A percentile compares a stretch with the other conserved stretches of the same genome.
These are phyloP conservation scores for Ammodramus savannarum DNA, from an alignment of 2,113 vertebrate species.

Conservation along the genomic window DNA sequence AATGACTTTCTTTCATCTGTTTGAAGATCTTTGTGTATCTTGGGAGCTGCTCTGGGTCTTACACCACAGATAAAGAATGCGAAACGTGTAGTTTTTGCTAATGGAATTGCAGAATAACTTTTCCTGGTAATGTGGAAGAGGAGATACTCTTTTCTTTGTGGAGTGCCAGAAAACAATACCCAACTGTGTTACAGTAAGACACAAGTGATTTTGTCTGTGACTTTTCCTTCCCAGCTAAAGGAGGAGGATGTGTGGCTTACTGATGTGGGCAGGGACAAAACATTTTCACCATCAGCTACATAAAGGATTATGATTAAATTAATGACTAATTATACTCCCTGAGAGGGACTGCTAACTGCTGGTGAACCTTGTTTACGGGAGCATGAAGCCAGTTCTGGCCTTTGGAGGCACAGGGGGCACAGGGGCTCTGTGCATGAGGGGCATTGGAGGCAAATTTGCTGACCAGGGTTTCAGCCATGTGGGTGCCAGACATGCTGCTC, in stretches of 20 bases:
- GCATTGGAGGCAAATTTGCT: neutral
- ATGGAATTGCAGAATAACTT: neutral
- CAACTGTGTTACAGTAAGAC: neutral
- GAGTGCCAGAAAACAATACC: neutral
- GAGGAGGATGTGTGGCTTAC: neutral
- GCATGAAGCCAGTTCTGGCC: neutral
- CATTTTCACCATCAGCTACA: neutral
- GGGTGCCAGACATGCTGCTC: fast-evolving
- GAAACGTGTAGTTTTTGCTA: neutral
- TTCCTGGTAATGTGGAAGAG: neutral
- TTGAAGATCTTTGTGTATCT: neutral
- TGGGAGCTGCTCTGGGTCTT: neutral
- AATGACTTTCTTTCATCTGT: neutral
- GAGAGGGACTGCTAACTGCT: neutral
- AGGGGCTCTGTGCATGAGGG: neutral
- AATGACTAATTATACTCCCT: neutral
- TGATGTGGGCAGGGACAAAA: neutral
- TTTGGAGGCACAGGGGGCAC: neutral
- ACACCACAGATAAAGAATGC: neutral
- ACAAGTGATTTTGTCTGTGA: neutral
- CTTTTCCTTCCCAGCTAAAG: neutral
- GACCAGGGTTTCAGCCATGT: fast-evolving
- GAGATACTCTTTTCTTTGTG: neutral
- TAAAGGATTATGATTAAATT: neutral
- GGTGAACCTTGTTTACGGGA: neutral